These are phyloP conservation scores for Nesometra sesokonis DNA, from an alignment of 35 echinoderm and acorn worm genomes.

Conservation along the genomic window DNA sequence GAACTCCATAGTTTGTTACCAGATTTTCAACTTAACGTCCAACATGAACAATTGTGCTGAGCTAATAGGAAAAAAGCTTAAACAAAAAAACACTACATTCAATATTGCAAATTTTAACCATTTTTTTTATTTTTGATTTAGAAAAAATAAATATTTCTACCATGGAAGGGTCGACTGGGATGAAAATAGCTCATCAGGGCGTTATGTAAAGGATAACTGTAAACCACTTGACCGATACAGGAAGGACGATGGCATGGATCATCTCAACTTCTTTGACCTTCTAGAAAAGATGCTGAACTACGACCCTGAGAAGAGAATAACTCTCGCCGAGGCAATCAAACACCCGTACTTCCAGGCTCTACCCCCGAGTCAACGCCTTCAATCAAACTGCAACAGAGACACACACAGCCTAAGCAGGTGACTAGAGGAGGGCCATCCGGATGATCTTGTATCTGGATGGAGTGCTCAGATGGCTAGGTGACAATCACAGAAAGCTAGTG, in stretches of 20 bases:
- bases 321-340: constrained; percentile 37
- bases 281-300: constrained; percentile 73
- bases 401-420: constrained; percentile 89
- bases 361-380: constrained; percentile 27
- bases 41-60: no score
- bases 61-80: no score
- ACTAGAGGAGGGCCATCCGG: constrained; percentile 14
- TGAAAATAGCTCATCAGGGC: constrained; percentile 66
- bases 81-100: no score
- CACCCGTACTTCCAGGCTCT: constrained; percentile 75
- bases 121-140: constrained; percentile 10
- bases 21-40: no score
- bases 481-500: not conserved
- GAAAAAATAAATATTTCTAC: constrained; percentile 92
- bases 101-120: no score
- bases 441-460: not conserved
- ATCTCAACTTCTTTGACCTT: constrained; percentile 59
- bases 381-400: constrained; percentile 8
- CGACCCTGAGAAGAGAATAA: constrained; percentile 49
- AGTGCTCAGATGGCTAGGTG: not conserved
- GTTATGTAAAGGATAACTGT: constrained; percentile 94
- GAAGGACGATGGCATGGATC: constrained; percentile 18
- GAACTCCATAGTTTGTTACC: no score
- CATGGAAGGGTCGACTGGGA: constrained; percentile 59
- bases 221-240: constrained; percentile 42